Percentiles rank a stretch among this genome's conserved stretches.
Evolutionary conservation across 1,140 invertebrate species (phyloP).

Genomic region (Procambarus clarkii): DNA sequence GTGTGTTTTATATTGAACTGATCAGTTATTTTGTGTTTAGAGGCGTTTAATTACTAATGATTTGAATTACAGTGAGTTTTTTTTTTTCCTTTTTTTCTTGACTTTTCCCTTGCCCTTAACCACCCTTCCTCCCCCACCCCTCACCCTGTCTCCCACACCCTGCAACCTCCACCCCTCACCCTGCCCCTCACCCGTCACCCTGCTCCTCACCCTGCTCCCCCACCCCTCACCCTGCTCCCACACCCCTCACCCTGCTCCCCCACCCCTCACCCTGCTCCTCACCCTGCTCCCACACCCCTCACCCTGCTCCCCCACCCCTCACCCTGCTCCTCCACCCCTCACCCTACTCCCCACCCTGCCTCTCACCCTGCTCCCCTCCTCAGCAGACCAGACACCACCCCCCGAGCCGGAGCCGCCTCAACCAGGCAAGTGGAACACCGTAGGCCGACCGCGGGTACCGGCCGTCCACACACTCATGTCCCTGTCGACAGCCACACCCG

Average conservation of each 20-base stretch:
- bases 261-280: too few relatives aligned
- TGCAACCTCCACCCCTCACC: background rate
- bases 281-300: too few relatives aligned
- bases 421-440: background rate
- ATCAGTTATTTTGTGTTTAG: too few relatives aligned
- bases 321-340: background rate
- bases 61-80: too few relatives aligned
- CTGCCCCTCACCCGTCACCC: conserved; percentile 6
- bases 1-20: too few relatives aligned
- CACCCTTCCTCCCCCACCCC: background rate
- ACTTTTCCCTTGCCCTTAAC: background rate
- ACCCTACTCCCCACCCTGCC: background rate
- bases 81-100: conserved; percentile 4
- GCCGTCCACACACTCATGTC: background rate
- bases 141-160: background rate
- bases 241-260: too few relatives aligned
- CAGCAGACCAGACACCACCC: background rate
- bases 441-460: background rate
- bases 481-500: background rate
- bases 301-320: background rate
- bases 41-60: background rate
- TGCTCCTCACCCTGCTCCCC: background rate
- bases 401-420: background rate
- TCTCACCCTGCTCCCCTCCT: too few relatives aligned
- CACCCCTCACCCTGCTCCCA: too few relatives aligned